Evolutionary conservation across 2,888 invertebrate genomes (phyloP).

Genomic region (Megalurothrips usitatus): DNA sequence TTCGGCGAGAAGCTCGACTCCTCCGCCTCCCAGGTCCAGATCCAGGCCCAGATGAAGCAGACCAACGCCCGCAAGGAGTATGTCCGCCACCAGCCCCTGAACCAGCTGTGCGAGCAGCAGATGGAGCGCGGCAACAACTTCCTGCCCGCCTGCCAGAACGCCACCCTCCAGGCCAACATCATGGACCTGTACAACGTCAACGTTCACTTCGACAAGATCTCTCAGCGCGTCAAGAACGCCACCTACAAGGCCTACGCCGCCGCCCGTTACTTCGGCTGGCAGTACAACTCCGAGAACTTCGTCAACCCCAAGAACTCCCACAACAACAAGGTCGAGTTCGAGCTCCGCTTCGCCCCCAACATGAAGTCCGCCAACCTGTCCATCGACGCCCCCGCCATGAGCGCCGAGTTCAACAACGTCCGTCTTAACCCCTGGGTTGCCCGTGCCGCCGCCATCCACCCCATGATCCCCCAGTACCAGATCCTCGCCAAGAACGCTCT

Average conservation of each 20-base stretch:
- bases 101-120: slow-evolving; percentile 52
- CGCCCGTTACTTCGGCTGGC: slow-evolving; percentile 49
- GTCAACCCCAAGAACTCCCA: slow-evolving; percentile 45
- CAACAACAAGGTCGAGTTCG: slow-evolving; percentile 48
- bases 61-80: slow-evolving; percentile 51
- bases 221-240: slow-evolving; percentile 47
- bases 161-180: slow-evolving; percentile 52
- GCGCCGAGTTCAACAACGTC: slow-evolving; percentile 48
- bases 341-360: slow-evolving; percentile 49
- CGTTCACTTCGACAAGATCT: slow-evolving; percentile 51
- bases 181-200: slow-evolving; percentile 52
- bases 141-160: slow-evolving; percentile 55
- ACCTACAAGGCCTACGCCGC: slow-evolving; percentile 50
- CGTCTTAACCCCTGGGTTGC: slow-evolving; percentile 46
- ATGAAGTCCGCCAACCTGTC: slow-evolving; percentile 50
- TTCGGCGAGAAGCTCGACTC: slow-evolving; percentile 50
- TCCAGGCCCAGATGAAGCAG: slow-evolving; percentile 50
- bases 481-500: slow-evolving; percentile 46
- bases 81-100: slow-evolving; percentile 49
- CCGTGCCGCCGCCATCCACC: slow-evolving; percentile 50
- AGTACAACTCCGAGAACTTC: slow-evolving; percentile 51
- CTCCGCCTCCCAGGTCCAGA: slow-evolving; percentile 15
- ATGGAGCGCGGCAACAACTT: slow-evolving; percentile 55
- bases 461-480: slow-evolving; percentile 46
- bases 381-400: slow-evolving; percentile 47